Conservation (phyloP, 1,140 invertebrate genomes). For the Aleiodes sp. region DNA sequence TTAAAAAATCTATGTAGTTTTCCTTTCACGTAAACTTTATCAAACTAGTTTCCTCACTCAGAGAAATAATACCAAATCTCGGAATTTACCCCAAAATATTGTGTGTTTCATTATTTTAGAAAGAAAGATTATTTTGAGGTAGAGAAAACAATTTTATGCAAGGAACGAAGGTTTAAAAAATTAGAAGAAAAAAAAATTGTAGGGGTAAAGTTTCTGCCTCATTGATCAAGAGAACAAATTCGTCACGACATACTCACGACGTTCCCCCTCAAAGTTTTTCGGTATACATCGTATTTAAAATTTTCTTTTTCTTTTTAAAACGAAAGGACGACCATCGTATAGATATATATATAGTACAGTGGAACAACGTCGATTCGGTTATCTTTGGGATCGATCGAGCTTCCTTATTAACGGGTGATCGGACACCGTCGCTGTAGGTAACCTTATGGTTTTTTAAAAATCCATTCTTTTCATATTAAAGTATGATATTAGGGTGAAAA, state of each 20-base stretch:
- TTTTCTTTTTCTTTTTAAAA: conserved; percentile 26
- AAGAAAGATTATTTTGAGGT: background rate
- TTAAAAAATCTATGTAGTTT: too few relatives aligned
- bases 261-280: conserved; percentile 41
- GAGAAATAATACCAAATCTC: too few relatives aligned
- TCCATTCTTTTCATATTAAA: background rate
- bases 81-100: too few relatives aligned
- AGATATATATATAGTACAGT: conserved; percentile 25
- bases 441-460: background rate
- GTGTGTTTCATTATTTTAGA: background rate
- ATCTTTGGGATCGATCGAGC: conserved; percentile 12
- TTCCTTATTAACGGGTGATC: conserved; percentile 17
- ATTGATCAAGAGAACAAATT: conserved; percentile 55
- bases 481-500: background rate
- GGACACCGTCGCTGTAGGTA: conserved; percentile 13
- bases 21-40: too few relatives aligned
- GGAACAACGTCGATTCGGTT: conserved; percentile 12
- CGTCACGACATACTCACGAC: conserved; percentile 49
- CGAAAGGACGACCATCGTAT: background rate
- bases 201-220: conserved; percentile 53
- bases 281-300: conserved; percentile 38
- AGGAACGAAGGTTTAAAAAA: conserved; percentile 18
- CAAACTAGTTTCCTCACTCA: too few relatives aligned
- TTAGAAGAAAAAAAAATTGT: conserved; percentile 39
- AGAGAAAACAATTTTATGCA: background rate